Evolutionary conservation across 2,113 vertebrate genomes (phyloP).

Genomic region (Hyla sarda): DNA sequence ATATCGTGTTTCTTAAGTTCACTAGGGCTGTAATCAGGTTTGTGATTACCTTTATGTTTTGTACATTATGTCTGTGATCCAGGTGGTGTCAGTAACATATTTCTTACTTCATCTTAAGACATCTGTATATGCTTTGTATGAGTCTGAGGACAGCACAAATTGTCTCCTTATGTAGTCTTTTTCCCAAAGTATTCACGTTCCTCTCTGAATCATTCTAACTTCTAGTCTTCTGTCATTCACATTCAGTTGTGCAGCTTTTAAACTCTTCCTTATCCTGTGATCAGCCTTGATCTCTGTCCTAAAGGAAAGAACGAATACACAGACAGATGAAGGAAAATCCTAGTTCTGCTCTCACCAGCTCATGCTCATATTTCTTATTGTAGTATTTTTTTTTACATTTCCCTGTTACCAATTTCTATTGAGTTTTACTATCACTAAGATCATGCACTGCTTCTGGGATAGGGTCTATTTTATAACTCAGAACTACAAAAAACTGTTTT

Average conservation of each 20-base stretch:
- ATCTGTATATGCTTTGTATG: constrained; percentile 19
- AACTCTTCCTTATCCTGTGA: not conserved
- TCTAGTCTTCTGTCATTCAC: not conserved
- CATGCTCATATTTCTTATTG: not conserved
- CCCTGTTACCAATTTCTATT: not conserved
- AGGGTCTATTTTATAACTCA: not conserved
- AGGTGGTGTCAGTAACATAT: constrained; percentile 4
- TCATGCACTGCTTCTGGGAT: not conserved
- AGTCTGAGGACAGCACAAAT: constrained; percentile 24
- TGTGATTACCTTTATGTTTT: constrained; percentile 8
- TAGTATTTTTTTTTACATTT: not conserved
- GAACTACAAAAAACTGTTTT: not conserved
- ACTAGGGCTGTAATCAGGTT: not conserved
- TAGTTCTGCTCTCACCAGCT: not conserved
- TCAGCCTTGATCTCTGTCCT: constrained; percentile 1
- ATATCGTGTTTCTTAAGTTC: not conserved
- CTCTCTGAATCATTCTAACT: not conserved
- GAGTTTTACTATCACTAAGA: not conserved
- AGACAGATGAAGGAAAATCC: not conserved
- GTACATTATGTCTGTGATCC: constrained; percentile 19
- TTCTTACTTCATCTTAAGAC: constrained; percentile 29
- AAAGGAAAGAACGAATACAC: not conserved
- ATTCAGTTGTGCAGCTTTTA: not conserved
- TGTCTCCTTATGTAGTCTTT: constrained; percentile 29
- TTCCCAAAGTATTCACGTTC: constrained; percentile 23